These are phyloP conservation scores for Spodoptera exigua DNA, from an alignment of 2,888 invertebrate genomes.

Conservation along the genomic window DNA sequence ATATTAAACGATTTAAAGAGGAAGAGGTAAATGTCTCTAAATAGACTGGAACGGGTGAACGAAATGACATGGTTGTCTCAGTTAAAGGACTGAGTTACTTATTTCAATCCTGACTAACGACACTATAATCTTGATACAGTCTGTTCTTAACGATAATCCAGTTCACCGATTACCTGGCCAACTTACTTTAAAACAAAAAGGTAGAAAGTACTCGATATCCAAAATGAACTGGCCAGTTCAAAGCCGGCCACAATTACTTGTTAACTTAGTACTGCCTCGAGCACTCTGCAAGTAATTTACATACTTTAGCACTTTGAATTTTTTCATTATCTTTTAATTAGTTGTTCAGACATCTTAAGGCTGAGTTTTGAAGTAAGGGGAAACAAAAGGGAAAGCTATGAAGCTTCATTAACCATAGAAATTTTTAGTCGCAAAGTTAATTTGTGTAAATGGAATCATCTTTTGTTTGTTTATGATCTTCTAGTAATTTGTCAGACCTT, in stretches of 20 bases:
- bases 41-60: no score
- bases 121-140: no score
- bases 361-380: conserved; percentile 57
- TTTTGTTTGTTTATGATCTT: no score
- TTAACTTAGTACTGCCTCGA: conserved; percentile 51
- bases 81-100: no score
- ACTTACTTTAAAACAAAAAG: conserved; percentile 9
- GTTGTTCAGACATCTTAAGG: conserved; percentile 67
- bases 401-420: conserved; percentile 58
- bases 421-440: conserved; percentile 24
- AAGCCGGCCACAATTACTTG: conserved; percentile 52
- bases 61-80: no score
- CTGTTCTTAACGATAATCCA: no score
- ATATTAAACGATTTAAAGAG: no score
- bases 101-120: no score
- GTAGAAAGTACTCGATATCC: conserved; percentile 34
- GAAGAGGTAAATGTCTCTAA: no score
- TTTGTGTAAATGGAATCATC: not conserved
- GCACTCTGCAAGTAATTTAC: conserved; percentile 73
- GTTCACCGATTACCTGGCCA: not conserved
- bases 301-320: conserved; percentile 75
- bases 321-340: conserved; percentile 83
- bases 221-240: conserved; percentile 39
- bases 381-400: conserved; percentile 48
- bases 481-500: not conserved